These are phyloP conservation scores for Diogma glabrata DNA, from an alignment of 2,888 invertebrate genomes.

Conservation along the genomic window DNA sequence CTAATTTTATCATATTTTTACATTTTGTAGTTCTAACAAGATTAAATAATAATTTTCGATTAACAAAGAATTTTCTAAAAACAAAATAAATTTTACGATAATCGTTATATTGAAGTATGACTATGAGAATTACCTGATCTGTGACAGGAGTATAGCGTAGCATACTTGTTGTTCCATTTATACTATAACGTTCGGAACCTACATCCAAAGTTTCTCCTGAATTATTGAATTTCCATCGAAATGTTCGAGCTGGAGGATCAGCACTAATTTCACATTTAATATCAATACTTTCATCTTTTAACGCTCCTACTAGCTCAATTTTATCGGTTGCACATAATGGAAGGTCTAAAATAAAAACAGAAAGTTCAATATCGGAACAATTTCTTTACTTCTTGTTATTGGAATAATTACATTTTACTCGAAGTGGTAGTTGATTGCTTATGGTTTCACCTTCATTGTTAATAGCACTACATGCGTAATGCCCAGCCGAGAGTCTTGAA, in stretches of 20 bases:
- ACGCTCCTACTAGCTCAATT: constrained; percentile 66
- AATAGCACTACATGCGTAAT: constrained; percentile 68
- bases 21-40: not conserved
- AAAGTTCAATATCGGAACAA: not conserved
- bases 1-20: not conserved
- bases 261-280: constrained; percentile 74
- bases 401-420: constrained; percentile 63
- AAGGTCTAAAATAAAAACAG: constrained; percentile 44
- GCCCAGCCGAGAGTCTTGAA: constrained; percentile 63
- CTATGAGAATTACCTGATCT: constrained; percentile 24
- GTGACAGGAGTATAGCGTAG: constrained; percentile 44
- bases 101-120: no score
- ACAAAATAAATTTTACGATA: no score
- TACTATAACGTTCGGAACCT: constrained; percentile 54
- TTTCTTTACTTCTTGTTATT: no score
- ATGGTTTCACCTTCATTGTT: constrained; percentile 70
- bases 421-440: constrained; percentile 63
- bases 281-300: constrained; percentile 64
- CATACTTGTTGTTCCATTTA: constrained; percentile 54
- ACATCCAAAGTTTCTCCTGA: constrained; percentile 71
- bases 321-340: constrained; percentile 61
- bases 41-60: not conserved
- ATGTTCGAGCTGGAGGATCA: constrained; percentile 66
- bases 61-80: not conserved
- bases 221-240: constrained; percentile 83